These are phyloP conservation scores for Ceriagrion tenellum DNA, from an alignment of 2,888 invertebrate genomes.

Conservation along the genomic window DNA sequence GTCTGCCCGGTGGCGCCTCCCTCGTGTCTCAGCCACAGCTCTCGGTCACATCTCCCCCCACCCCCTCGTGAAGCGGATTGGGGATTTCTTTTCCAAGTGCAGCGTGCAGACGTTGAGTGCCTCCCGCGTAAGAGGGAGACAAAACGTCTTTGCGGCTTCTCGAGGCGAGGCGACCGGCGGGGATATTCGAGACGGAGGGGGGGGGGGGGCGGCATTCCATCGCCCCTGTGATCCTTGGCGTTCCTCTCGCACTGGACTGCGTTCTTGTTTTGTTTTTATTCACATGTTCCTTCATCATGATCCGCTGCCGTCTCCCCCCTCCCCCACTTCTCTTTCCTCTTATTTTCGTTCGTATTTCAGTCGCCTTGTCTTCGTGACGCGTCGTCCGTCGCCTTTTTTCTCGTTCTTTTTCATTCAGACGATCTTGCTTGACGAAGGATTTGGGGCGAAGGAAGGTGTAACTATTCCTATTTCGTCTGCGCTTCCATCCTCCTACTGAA, in stretches of 20 bases:
- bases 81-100: neutral
- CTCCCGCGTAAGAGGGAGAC: neutral
- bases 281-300: neutral
- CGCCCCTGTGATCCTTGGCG: neutral
- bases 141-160: neutral
- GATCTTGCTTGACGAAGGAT: neutral
- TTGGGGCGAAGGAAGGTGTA: neutral
- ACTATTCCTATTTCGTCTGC: neutral
- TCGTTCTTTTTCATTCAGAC: neutral
- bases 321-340: neutral
- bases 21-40: neutral
- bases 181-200: neutral
- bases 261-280: neutral
- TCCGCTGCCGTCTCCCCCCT: neutral
- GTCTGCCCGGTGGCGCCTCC: slow-evolving; percentile 20
- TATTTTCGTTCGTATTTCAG: slow-evolving; percentile 1
- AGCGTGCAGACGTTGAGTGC: neutral
- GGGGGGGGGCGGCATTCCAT: neutral
- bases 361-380: neutral
- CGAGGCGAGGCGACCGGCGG: neutral
- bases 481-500: neutral
- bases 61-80: neutral
- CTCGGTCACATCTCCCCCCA: neutral
- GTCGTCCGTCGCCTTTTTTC: neutral
- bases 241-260: neutral